Percentiles rank a stretch among this genome's conserved stretches.
phyloP scores from a whole-genome alignment of 2,888 invertebrate species.

The Zonitis immaculata region DNA sequence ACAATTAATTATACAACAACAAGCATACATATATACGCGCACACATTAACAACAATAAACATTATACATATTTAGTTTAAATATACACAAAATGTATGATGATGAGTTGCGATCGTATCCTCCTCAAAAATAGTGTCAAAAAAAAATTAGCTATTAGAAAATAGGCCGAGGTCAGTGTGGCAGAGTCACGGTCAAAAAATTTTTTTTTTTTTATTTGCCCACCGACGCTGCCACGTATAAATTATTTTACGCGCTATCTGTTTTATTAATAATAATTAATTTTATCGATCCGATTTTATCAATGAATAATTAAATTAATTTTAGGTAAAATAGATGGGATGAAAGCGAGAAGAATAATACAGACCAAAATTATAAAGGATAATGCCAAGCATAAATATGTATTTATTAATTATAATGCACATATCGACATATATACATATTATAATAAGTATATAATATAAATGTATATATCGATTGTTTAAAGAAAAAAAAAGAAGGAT shows the following conservation, averaged over 20 bases:
- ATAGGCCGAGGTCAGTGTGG: constrained; percentile 44
- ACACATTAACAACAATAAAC: constrained; percentile 35
- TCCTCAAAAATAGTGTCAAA: constrained; percentile 46
- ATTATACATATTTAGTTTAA: constrained; percentile 20
- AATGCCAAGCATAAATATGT: constrained; percentile 46
- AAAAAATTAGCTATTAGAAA: constrained; percentile 37
- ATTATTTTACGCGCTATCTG: constrained; percentile 31
- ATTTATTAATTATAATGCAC: constrained; percentile 35
- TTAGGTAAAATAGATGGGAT: constrained; percentile 45
- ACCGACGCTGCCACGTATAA: constrained; percentile 35
- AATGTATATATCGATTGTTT: constrained; percentile 20
- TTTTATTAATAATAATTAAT: constrained; percentile 25
- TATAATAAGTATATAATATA: too few species aligned
- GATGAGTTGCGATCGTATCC: constrained; percentile 47
- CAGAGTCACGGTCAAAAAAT: constrained; percentile 33
- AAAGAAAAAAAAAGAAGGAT: constrained; percentile 15
- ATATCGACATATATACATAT: constrained; percentile 17
- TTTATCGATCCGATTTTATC: constrained; percentile 30
- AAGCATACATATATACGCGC: constrained; percentile 24
- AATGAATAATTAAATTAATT: constrained; percentile 30
- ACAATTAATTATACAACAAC: constrained; percentile 27
- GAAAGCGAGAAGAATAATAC: constrained; percentile 45
- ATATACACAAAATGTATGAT: constrained; percentile 34
- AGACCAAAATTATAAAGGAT: constrained; percentile 42
- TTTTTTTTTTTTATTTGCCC: constrained; percentile 10